Evolutionary conservation across 2,797 vertebrate species (phyloP).

Genomic region (Allobates femoralis): DNA sequence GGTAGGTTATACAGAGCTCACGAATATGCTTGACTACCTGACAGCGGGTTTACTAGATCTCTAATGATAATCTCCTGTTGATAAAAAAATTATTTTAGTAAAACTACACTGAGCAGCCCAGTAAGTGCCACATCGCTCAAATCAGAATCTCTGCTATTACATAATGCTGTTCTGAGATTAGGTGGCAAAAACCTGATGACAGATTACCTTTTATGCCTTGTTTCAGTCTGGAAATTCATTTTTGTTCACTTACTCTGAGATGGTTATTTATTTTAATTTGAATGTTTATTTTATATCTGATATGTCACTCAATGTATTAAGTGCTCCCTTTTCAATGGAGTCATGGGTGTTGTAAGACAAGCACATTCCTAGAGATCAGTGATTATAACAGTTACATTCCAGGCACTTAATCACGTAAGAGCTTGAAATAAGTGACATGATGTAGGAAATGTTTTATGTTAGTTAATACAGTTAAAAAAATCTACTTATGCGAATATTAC

Average conservation of each 20-base stretch:
- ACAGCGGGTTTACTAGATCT: too few relatives aligned
- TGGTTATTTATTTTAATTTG: background rate
- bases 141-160: too few relatives aligned
- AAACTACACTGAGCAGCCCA: too few relatives aligned
- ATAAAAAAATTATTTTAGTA: too few relatives aligned
- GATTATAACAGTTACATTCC: constrained; percentile 1
- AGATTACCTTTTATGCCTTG: background rate
- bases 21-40: too few relatives aligned
- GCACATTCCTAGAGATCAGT: constrained; percentile 17
- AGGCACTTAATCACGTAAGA: constrained; percentile 21
- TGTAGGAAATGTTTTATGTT: background rate
- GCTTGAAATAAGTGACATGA: background rate
- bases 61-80: too few relatives aligned
- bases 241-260: background rate
- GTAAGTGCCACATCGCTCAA: too few relatives aligned
- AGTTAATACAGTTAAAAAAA: background rate
- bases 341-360: background rate
- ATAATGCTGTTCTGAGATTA: too few relatives aligned
- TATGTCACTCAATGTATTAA: background rate
- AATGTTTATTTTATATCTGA: background rate
- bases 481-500: background rate
- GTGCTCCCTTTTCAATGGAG: background rate
- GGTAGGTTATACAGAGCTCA: too few relatives aligned
- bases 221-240: background rate
- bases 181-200: too few relatives aligned